Base-by-base conservation (phyloP, 2,797 vertebrate genomes). In the Philypnodon macrostomus region DNA sequence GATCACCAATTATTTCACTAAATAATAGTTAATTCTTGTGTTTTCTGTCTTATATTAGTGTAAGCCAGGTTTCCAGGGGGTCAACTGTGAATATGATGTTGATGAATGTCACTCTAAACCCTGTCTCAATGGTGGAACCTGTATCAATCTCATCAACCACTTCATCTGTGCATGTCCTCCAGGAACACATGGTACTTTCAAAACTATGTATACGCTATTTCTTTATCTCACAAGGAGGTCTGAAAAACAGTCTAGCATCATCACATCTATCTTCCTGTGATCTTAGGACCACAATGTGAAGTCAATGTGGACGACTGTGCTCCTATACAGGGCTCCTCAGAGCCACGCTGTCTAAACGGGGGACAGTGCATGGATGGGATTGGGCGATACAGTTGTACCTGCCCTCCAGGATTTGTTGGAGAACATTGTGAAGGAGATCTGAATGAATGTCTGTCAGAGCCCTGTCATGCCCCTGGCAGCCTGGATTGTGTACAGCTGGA, bases 11-110 rank as follows among this genome's bases (percentile, higher is more conserved):
- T 18, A 17, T 13, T 13, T 13, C 26, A 48, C 8, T 24, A 46
- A 24, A 27, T 65, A 21, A 64, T 29, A 0, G 37, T 1, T n/a
- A n/a, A n/a, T n/a, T n/a, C n/a, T n/a, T 31, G 4, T 47, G 23
- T 47, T 37, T 32, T 4, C 51, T 12, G 23, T 10, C 17, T 32
- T 69, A 24, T 31, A 24, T 7, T 65, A 98, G 95, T 98, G 95
- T 55, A 89, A 93, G 77, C 76, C 89, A 16, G 95, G 95, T 0
- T 98, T 88, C 75, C 94, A 97, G 87, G 95, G 95, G 7, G 93
- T 95, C 62, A 95, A 95, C 79, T 98, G 95, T 0, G 91, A 98
- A 40, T 96, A 94, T 18, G 90, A 96, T 51, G 91, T 98, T 4
- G 87, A 97, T 3, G 95, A 98, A 62, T 98, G 95, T 73, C 91